Evolutionary conservation across 2,797 vertebrate species (phyloP).

Genomic region (Fundulus diaphanus): DNA sequence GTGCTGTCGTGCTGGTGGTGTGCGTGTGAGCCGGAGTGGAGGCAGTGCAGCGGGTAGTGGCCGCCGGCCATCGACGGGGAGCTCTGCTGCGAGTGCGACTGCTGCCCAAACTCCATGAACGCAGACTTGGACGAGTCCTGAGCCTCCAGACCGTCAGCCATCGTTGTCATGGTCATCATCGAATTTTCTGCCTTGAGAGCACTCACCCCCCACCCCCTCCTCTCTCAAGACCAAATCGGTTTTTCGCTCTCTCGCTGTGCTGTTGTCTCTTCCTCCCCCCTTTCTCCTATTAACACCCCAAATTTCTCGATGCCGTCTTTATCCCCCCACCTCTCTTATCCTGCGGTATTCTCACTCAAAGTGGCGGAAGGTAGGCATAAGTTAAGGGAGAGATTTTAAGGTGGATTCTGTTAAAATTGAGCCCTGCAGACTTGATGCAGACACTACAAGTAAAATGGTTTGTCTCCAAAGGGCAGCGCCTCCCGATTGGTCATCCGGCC

Average conservation of each 20-base stretch:
- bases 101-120: conserved; percentile 99
- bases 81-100: conserved; percentile 91
- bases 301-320: conserved; percentile 76
- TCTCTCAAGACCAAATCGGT: conserved; percentile 85
- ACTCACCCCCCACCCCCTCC: conserved; percentile 85
- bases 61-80: conserved; percentile 96
- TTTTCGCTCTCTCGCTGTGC: conserved; percentile 76
- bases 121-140: conserved; percentile 99
- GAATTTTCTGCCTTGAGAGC: conserved; percentile 94
- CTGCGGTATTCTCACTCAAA: conserved; percentile 82
- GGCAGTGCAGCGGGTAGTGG: conserved; percentile 97
- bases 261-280: conserved; percentile 79
- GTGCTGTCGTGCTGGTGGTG: conserved; percentile 91
- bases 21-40: conserved; percentile 93
- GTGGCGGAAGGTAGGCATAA: conserved; percentile 83
- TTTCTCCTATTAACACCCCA: conserved; percentile 83
- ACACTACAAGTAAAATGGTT: conserved; percentile 97
- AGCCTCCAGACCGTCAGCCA: conserved; percentile 99
- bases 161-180: conserved; percentile 99
- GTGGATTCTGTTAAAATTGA: conserved; percentile 96
- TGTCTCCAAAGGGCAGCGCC: conserved; percentile 98
- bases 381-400: conserved; percentile 92
- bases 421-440: conserved; percentile 93
- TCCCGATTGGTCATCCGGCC: conserved; percentile 95
- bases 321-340: conserved; percentile 63